Evolutionary conservation across 2,888 invertebrate species (phyloP).

Genomic region (Zelleria hepariella): DNA sequence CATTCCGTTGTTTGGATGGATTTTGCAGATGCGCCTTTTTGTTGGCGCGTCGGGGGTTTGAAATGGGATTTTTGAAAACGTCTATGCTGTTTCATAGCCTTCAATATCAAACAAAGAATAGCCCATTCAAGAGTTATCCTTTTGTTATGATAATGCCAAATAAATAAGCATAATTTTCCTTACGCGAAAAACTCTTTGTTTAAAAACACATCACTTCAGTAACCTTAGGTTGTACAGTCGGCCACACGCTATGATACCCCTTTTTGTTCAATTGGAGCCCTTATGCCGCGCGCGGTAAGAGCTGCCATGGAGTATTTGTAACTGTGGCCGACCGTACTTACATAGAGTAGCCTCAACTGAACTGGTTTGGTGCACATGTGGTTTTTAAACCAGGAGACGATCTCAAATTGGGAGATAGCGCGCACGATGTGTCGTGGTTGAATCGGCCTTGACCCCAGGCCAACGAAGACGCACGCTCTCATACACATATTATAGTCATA

Average conservation of each 20-base stretch:
- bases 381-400: background rate
- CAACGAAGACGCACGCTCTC: background rate
- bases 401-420: background rate
- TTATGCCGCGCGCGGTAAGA: too few species aligned
- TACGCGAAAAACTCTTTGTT: too few species aligned
- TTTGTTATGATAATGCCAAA: too few species aligned
- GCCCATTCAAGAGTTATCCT: background rate
- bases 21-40: slow-evolving; percentile 4
- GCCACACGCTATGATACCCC: too few species aligned
- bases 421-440: background rate
- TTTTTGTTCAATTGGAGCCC: too few species aligned
- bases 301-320: too few species aligned
- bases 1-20: slow-evolving; percentile 7
- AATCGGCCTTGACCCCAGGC: background rate
- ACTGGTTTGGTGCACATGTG: background rate
- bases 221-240: too few species aligned
- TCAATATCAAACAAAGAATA: background rate
- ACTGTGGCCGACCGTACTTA: too few species aligned
- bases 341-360: background rate
- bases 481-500: background rate
- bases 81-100: background rate
- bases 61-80: background rate
- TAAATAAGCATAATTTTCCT: too few species aligned
- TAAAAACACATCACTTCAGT: too few species aligned
- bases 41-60: background rate